Evolutionary conservation across 2,888 invertebrate species (phyloP).

Genomic region (Diarsia rubi): DNA sequence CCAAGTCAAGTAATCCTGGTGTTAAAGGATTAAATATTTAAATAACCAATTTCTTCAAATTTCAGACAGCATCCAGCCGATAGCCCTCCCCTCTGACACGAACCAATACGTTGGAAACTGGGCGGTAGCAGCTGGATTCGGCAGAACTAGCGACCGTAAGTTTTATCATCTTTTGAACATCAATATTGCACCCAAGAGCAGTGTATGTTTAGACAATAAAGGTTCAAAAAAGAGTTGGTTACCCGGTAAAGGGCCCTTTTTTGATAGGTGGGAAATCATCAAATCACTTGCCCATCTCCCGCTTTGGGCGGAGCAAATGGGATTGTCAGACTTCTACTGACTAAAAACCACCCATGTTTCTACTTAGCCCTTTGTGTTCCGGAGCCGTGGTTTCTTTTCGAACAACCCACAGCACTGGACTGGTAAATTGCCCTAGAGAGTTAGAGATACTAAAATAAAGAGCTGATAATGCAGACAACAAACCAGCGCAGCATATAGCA

Average conservation of each 20-base stretch:
- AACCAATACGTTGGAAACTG: constrained; percentile 73
- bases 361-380: too few species aligned
- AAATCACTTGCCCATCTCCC: too few species aligned
- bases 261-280: too few species aligned
- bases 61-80: constrained; percentile 73
- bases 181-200: background rate
- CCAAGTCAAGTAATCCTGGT: background rate
- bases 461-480: too few species aligned
- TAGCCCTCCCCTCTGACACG: constrained; percentile 68
- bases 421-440: too few species aligned
- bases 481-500: background rate
- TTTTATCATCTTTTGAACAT: background rate
- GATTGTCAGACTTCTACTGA: too few species aligned
- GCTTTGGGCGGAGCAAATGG: too few species aligned
- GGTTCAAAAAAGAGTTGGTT: background rate
- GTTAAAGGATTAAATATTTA: background rate
- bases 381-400: too few species aligned
- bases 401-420: too few species aligned
- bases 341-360: too few species aligned
- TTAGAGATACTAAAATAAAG: background rate
- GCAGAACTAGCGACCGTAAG: constrained; percentile 79
- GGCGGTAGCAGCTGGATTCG: constrained; percentile 78
- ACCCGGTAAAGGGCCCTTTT: too few species aligned
- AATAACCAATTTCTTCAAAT: constrained; percentile 28
- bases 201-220: background rate